Evolutionary conservation across 2,888 invertebrate genomes (phyloP).

Genomic region (Phengaris alcon): DNA sequence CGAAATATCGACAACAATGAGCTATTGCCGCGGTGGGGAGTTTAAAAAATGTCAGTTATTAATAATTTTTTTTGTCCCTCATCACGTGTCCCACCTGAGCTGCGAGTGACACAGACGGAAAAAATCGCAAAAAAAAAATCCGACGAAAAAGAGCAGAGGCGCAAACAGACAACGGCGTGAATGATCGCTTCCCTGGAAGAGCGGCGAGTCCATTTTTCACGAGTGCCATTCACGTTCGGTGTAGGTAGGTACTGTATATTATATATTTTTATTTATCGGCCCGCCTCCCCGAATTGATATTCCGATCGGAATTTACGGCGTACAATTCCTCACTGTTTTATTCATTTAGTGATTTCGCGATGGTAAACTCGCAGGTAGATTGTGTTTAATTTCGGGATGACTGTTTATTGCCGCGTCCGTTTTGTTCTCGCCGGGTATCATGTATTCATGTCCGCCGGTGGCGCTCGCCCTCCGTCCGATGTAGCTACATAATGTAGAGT

Average conservation of each 20-base stretch:
- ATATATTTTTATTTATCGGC: constrained; percentile 73
- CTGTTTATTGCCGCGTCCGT: constrained; percentile 75
- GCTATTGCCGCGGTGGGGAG: constrained; percentile 59
- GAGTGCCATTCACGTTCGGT: constrained; percentile 76
- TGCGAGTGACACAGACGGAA: constrained; percentile 74
- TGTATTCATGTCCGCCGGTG: constrained; percentile 41
- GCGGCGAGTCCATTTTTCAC: constrained; percentile 80
- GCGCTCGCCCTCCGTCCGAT: not conserved
- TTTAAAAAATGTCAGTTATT: constrained; percentile 78
- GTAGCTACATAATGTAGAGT: not conserved
- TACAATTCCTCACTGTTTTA: constrained; percentile 75
- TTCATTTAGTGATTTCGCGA: constrained; percentile 76
- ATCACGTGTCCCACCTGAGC: constrained; percentile 79
- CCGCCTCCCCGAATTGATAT: constrained; percentile 72
- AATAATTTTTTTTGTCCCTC: constrained; percentile 73
- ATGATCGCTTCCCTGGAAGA: constrained; percentile 79
- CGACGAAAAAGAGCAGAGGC: constrained; percentile 75
- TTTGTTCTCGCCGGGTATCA: constrained; percentile 58
- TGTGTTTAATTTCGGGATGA: constrained; percentile 78
- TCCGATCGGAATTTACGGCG: constrained; percentile 72
- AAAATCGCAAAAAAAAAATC: constrained; percentile 69
- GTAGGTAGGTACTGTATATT: constrained; percentile 62
- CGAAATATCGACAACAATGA: constrained; percentile 79
- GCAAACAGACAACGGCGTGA: constrained; percentile 79
- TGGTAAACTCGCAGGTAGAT: constrained; percentile 75